phyloP scores from a whole-genome alignment of 2,888 invertebrate species.

The Drosophila formosana region DNA sequence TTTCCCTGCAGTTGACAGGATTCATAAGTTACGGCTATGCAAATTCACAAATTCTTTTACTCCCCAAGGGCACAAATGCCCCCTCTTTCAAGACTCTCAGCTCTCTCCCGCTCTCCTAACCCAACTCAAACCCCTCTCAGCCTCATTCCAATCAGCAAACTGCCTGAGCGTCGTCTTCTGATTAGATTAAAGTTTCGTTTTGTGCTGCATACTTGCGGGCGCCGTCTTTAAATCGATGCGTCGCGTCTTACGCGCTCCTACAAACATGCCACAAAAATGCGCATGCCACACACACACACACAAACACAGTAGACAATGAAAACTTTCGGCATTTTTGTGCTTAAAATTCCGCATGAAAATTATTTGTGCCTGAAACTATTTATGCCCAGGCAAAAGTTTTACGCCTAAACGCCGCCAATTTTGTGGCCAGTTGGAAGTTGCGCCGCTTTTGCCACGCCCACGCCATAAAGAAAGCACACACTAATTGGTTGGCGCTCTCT shows the following conservation, averaged over 20 bases:
- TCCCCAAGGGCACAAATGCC: constrained; percentile 21
- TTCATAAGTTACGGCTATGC: constrained; percentile 48
- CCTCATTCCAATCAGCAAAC: constrained; percentile 5
- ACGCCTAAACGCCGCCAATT: constrained; percentile 29
- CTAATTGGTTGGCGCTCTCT: constrained; percentile 68
- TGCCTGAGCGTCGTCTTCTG: constrained; percentile 21
- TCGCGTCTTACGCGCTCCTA: constrained; percentile 20
- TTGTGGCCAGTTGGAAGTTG: constrained; percentile 30
- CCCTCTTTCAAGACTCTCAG: neutral
- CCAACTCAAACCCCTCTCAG: neutral
- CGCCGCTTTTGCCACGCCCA: constrained; percentile 32
- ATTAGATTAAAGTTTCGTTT: constrained; percentile 49
- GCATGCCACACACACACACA: constrained; percentile 13
- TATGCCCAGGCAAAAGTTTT: constrained; percentile 25
- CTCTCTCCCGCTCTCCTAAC: neutral
- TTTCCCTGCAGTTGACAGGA: constrained; percentile 51
- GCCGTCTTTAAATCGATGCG: constrained; percentile 47
- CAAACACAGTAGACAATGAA: constrained; percentile 15
- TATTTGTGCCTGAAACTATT: constrained; percentile 49
- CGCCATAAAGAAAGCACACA: constrained; percentile 35
- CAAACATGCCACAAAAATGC: constrained; percentile 33
- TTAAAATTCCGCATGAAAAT: constrained; percentile 50
- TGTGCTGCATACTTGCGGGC: constrained; percentile 53
- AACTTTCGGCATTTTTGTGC: constrained; percentile 45
- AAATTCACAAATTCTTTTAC: constrained; percentile 48